phyloP scores from a whole-genome alignment of 2,797 vertebrate species.

The Vespertilio murinus region DNA sequence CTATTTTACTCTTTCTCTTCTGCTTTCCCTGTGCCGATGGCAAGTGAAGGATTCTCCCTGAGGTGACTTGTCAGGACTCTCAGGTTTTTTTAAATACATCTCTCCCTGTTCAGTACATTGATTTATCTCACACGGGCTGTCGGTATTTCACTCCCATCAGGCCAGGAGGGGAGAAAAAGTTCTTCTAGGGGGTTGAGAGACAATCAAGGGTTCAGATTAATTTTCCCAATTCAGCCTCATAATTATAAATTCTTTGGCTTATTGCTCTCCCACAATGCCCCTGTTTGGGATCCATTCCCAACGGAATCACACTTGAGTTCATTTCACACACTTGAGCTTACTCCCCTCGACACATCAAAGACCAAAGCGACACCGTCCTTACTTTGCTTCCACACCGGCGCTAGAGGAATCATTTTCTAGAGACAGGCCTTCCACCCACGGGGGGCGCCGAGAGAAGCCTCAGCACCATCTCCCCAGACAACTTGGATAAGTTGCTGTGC shows the following conservation, averaged over 20 bases:
- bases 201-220: neutral
- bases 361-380: constrained; percentile 47
- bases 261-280: neutral
- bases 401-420: neutral
- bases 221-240: neutral
- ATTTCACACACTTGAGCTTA: constrained; percentile 31
- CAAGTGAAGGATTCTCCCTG: constrained; percentile 6
- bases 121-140: neutral
- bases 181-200: neutral
- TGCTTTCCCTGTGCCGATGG: neutral
- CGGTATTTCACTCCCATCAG: neutral
- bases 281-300: neutral
- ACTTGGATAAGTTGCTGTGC: neutral
- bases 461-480: neutral
- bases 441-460: neutral
- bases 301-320: neutral
- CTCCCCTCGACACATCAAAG: neutral
- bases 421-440: neutral
- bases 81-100: constrained; percentile 34
- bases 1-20: neutral
- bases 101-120: neutral
- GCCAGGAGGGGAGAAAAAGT: neutral
- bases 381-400: neutral
- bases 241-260: neutral
- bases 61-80: neutral